These are phyloP conservation scores for Sorex fumeus DNA, from an alignment of 2,113 vertebrate species.

Conservation along the genomic window DNA sequence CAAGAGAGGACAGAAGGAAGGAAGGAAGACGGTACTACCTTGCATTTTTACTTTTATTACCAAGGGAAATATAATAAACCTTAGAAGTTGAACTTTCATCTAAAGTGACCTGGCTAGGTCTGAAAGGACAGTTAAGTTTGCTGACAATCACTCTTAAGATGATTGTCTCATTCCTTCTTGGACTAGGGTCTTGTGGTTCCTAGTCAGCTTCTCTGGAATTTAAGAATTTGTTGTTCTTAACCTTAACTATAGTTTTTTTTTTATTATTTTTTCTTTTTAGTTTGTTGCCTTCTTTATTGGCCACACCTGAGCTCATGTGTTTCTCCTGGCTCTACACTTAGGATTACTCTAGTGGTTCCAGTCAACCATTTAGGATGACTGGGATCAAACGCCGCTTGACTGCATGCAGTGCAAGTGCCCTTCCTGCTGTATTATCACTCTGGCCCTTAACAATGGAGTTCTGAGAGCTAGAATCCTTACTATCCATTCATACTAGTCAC, in stretches of 20 bases:
- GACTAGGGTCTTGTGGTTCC: not conserved
- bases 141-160: not conserved
- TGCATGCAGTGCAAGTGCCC: not conserved
- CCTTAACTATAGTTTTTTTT: too few relatives aligned
- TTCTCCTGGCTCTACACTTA: too few relatives aligned
- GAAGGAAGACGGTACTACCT: not conserved
- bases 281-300: too few relatives aligned
- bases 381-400: too few relatives aligned
- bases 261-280: too few relatives aligned
- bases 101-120: not conserved
- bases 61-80: constrained; percentile 32
- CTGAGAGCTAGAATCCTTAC: not conserved
- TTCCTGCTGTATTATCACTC: too few relatives aligned
- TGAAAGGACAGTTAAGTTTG: constrained; percentile 49
- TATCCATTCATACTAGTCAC: not conserved
- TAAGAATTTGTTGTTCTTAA: constrained; percentile 3
- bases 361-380: too few relatives aligned
- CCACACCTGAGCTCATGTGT: too few relatives aligned
- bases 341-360: too few relatives aligned
- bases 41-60: constrained; percentile 44
- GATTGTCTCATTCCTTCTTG: constrained; percentile 2
- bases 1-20: too few relatives aligned
- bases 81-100: constrained; percentile 39
- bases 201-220: not conserved
- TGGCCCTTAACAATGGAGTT: constrained; percentile 37